Evolutionary conservation across 2,797 vertebrate genomes (phyloP).

Genomic region (Sternarchorhynchus goeldii): DNA sequence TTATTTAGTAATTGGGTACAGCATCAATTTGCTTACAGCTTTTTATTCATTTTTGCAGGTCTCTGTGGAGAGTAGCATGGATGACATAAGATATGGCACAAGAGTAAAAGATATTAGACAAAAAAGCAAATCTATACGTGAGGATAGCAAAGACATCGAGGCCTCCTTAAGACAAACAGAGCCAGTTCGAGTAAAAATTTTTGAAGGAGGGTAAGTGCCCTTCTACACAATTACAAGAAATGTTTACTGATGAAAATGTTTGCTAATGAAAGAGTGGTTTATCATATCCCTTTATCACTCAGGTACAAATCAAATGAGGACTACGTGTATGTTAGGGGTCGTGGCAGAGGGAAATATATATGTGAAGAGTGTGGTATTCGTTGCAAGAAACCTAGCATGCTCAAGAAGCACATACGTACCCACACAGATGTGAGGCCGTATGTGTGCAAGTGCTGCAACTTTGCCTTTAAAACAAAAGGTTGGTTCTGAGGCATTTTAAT

Average conservation of each 20-base stretch:
- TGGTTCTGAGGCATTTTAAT: constrained; percentile 40
- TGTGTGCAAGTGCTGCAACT: constrained; percentile 97
- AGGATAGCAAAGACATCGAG: constrained; percentile 92
- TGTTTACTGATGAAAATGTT: constrained; percentile 41
- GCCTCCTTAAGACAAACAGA: constrained; percentile 83
- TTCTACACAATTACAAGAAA: constrained; percentile 18
- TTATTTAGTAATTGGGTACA: background rate
- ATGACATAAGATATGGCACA: constrained; percentile 81
- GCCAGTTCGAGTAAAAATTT: constrained; percentile 96
- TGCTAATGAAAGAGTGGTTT: background rate
- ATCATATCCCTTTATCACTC: constrained; percentile 37
- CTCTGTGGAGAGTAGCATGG: constrained; percentile 90
- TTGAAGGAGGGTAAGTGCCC: constrained; percentile 95
- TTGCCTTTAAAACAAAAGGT: constrained; percentile 99
- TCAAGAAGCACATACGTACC: constrained; percentile 98
- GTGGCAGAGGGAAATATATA: constrained; percentile 97
- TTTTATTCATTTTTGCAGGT: constrained; percentile 76
- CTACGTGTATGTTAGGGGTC: constrained; percentile 97
- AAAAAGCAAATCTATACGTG: constrained; percentile 90
- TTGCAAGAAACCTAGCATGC: constrained; percentile 99
- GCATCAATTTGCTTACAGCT: background rate
- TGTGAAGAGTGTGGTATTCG: constrained; percentile 99
- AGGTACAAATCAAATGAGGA: constrained; percentile 99
- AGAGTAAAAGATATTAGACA: constrained; percentile 85
- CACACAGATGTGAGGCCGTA: constrained; percentile 97